Base-by-base conservation (phyloP, 1,140 invertebrate genomes). In the Panagrolaimus sp. region DNA sequence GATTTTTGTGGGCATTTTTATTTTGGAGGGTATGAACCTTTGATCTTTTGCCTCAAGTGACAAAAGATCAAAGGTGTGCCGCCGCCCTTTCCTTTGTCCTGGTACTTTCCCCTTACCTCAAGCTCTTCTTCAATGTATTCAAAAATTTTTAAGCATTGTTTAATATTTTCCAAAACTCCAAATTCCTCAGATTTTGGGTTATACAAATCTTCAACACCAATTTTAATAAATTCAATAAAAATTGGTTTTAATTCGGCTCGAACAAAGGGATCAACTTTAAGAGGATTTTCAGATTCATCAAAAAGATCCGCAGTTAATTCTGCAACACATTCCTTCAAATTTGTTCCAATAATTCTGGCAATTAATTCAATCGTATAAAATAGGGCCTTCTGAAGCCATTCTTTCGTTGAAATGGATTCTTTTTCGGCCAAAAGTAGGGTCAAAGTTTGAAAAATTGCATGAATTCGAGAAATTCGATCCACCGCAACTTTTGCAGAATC, bases 91-190 rank as follows among this genome's bases (percentile, higher is more conserved):
- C n/a, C n/a, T n/a, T n/a, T n/a, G n/a, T n/a, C n/a, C n/a, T n/a
- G n/a, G n/a, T n/a, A 38, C 32, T 4, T 38, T 38, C 32, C n/a
- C 7, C 32, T 14, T 21, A 58, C 52, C 52, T 58, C 52, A 58
- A 58, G 21, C 28, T 58, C 52, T 10, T 58, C 52, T 14, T 58
- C 52, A 12, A 58, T 28, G 14, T 58, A 58, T 1, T 58, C 52
- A 58, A 58, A 58, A 58, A 58, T 58, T 28, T 28, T 58, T 28
- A 58, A 58, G 21, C 52, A 58, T 28, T 58, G 52, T 28, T 58
- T 58, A 10, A 58, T 58, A 58, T 58, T 58, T 28, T 58, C 52
- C 14, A 58, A 28, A n/a, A 28, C 52, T 26, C 52, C 28, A 28
- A 26, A 58, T 28, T 58, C 52, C 14, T 58, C 52, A 12, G 21